Evolutionary conservation across 2,797 vertebrate species (phyloP).

Genomic region (Crocidura indochinensis): DNA sequence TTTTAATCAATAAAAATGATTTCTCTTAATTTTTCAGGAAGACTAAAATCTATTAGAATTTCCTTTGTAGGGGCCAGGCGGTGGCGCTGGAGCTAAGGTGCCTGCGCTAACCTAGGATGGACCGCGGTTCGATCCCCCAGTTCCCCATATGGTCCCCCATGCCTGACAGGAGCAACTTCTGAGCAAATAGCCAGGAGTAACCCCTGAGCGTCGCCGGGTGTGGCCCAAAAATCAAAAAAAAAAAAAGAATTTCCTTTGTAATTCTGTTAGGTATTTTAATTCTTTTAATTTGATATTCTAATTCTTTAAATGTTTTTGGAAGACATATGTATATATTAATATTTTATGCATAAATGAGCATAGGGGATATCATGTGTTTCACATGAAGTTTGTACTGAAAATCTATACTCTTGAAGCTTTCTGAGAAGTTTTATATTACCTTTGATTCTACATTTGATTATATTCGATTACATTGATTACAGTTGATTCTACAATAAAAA

Average conservation of each 20-base stretch:
- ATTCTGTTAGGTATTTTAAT: slow-evolving; percentile 9
- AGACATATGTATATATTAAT: neutral
- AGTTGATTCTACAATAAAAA: slow-evolving; percentile 77
- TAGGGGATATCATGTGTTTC: neutral
- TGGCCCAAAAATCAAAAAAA: too few species aligned
- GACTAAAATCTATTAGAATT: neutral
- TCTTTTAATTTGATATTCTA: neutral
- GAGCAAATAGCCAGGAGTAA: too few species aligned
- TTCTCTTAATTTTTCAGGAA: slow-evolving; percentile 48
- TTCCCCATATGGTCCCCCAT: too few species aligned
- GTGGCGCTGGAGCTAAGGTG: too few species aligned
- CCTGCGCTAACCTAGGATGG: too few species aligned
- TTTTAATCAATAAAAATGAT: neutral
- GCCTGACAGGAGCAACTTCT: too few species aligned
- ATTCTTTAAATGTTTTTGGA: slow-evolving; percentile 26
- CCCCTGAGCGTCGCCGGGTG: too few species aligned
- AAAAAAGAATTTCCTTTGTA: neutral
- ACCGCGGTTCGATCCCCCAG: too few species aligned
- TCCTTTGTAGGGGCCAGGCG: too few species aligned
- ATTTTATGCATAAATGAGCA: slow-evolving; percentile 30
- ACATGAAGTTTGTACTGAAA: neutral
- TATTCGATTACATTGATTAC: slow-evolving; percentile 27
- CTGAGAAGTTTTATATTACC: slow-evolving; percentile 16
- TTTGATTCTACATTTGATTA: too few species aligned
- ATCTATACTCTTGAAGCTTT: too few species aligned